These are phyloP conservation scores for Aromia moschata DNA, from an alignment of 2,888 invertebrate species.

Conservation along the genomic window DNA sequence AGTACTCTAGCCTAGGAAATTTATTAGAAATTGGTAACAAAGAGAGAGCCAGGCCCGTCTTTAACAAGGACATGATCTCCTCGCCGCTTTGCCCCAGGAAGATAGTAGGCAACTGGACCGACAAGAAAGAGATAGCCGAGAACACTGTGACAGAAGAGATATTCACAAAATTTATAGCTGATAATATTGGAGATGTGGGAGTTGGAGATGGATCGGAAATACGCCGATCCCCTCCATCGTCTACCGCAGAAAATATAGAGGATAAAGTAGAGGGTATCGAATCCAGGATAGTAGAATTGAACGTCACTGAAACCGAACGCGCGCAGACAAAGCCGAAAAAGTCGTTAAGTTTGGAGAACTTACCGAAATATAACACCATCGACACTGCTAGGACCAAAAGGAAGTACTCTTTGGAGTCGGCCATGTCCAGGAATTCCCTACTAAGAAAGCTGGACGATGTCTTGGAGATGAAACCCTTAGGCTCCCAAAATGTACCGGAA, in stretches of 20 bases:
- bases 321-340: background rate
- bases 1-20: slow-evolving; percentile 32
- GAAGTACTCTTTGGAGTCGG: background rate
- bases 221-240: background rate
- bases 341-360: background rate
- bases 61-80: slow-evolving; percentile 17
- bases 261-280: background rate
- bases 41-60: background rate
- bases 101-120: slow-evolving; percentile 20
- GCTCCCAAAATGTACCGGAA: background rate
- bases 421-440: background rate
- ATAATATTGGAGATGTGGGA: background rate
- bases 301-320: background rate
- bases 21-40: slow-evolving; percentile 14
- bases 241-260: background rate
- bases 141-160: slow-evolving; percentile 4
- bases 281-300: background rate
- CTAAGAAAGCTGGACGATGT: background rate
- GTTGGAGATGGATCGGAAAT: background rate
- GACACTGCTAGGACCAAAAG: background rate
- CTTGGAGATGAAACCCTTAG: background rate
- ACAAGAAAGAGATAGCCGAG: background rate
- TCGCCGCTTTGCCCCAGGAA: slow-evolving; percentile 20
- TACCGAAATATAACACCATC: background rate
- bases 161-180: too few relatives aligned